Base-by-base conservation (phyloP, 2,888 invertebrate genomes). In the Hypsopygia costalis region DNA sequence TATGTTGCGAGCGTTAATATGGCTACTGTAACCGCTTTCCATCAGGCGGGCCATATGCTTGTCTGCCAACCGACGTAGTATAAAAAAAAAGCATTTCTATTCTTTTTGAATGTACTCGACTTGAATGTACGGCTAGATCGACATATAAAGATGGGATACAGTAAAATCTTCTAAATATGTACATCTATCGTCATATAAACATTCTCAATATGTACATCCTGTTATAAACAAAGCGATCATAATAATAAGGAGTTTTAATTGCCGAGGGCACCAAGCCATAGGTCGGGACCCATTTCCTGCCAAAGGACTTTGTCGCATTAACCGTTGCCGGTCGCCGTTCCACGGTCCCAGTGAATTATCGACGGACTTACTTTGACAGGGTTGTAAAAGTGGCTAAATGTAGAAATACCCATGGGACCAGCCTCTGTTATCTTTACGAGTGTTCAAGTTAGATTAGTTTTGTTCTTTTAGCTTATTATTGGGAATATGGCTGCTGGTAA, bases 381-480 rank as follows among this genome's bases (percentile, higher is more conserved):
- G 72, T 74, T 69, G 67, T 70, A 67, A 71, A 72, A 64, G 63
- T 56, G 58, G 58, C 71, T 75, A 70, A 81, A 78, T 69, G 69
- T 62, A 50, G 62, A 51, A 52, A 44, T 52, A 59, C 81, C 72
- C 74, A 43, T 47, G 77, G 75, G 74, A 62, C 67, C 71, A 68
- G 64, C 69, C 75, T 4, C 3, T 4, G 16, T 76, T 83, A 81
- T 82, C 81, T 82, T 69, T 76, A 80, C 67, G 74, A 76, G 67
- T 75, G 69, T 62, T 69, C 49, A 62, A 80, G 76, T 83, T 81
- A 75, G 82, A 85, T 86, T 85, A 81, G 78, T 83, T 85, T 72
- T 82, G 73, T 74, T 72, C 64, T 53, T 51, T 43, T 50, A 46
- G 55, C 55, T 76, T 79, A 78, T 81, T 81, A 81, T 80, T 69